Base-by-base conservation (phyloP, 1,140 invertebrate species). In the Cherax quadricarinatus region DNA sequence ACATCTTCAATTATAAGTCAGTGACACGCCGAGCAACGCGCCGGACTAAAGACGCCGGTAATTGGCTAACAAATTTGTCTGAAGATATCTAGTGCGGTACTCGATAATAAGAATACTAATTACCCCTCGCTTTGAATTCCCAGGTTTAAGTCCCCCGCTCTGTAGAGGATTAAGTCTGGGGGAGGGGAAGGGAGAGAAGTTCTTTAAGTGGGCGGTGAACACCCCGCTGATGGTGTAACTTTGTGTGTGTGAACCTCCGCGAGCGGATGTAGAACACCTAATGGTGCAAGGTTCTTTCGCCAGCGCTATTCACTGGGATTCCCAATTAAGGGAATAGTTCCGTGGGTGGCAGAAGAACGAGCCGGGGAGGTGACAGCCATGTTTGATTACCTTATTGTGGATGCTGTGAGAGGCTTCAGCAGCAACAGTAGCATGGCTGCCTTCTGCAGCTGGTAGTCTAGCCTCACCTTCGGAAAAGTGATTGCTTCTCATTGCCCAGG, bases 71-170 rank as follows among this genome's bases (percentile, higher is more conserved):
- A 78, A 88, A 60, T 80, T 88, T 24, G 53, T 57, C 86, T 78
- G 18, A 57, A 75, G 66, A 75, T 87, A 30, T 53, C 86, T 57
- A n/a, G 30, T 30, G 53, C 75, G 78, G 78, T 88, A 80, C 86
- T 60, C 21, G 78, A 62, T 81, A 62, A 88, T 88, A 81, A 81
- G 86, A 88, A 88, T 80, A 88, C 86, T 88, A 88, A 88, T 88
- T 88, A 88, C 73, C 86, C 14, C 51, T 60, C 16, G 51, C 86
- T 24, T 88, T 81, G 86, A 80, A 81, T 88, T 87, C 21, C 73
- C 73, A 49, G 48, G 41, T n/a, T 10, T 86, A 49, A 86, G 49
- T 75, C 84, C 84, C 84, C 14, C 53, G 21, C 53, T 41, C 62
- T 14, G 70, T 41, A 51, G 78, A 80, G 78, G 86, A 88, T 88